Base-by-base conservation (phyloP, 1,140 invertebrate genomes). In the Pteromalus puparum region DNA sequence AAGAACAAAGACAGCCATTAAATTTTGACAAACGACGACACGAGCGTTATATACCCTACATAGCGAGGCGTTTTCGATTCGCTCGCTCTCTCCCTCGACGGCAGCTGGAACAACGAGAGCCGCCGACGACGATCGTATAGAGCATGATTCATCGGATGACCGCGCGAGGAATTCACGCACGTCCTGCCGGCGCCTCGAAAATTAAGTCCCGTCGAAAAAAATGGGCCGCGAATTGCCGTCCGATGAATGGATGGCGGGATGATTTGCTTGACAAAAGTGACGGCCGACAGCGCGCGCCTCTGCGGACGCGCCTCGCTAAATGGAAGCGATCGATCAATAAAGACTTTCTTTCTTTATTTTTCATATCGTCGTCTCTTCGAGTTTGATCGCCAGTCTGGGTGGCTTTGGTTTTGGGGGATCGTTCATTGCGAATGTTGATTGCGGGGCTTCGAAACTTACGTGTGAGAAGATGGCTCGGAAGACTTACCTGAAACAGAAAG, bases 141-240 rank as follows among this genome's bases (percentile, higher is more conserved):
- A 10, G 24, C 72, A 38, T 83, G 82, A 83, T 79, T 83, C 82
- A 83, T 70, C 74, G 74, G 34, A 6, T 21, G 42, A 18, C 3
- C 65, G 76, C 48, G 75, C 30, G 28, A 72, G 82, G 82, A 78
- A 83, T 83, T 79, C 70, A 77, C 46, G 72, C 21, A 70, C 28
- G 75, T 9, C 26, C 76, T 61, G 46, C n/a, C 67, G 82, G 82
- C 82, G 82, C 82, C 76, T 73, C 67, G 76, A 28, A 79, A 73
- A 79, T 79, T 79, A 83, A 83, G 81, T 82, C 81, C 48, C 38
- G 21, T 6, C 80, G 65, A 42, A 42, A 42, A 42, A 76, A 48
- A n/a, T 10, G 48, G 48, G 12, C 15, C 70, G 70, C 72, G 30
- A 82, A 65, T 82, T 38, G 53, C 46, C 6, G 80, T 18, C 15